These are phyloP conservation scores for Cheilosia pagana DNA, from an alignment of 2,888 invertebrate genomes.

Conservation along the genomic window DNA sequence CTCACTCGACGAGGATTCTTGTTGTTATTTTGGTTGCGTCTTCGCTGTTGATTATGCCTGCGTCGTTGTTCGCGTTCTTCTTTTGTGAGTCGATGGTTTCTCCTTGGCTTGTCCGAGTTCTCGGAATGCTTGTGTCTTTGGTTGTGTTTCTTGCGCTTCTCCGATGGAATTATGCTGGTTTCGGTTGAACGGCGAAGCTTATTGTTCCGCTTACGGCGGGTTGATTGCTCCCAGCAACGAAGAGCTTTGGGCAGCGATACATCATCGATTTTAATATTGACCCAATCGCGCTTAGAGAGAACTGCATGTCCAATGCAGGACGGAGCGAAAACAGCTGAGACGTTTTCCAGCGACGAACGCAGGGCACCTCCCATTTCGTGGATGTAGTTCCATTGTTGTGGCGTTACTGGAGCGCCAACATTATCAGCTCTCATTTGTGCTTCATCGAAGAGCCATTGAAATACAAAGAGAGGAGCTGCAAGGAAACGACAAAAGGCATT, in stretches of 20 bases:
- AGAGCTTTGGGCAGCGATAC: conserved; percentile 93
- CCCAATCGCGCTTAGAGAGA: conserved; percentile 94
- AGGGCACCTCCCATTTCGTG: conserved; percentile 94
- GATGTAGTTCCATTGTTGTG: conserved; percentile 96
- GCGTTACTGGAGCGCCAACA: conserved; percentile 93
- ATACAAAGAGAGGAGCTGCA: conserved; percentile 93
- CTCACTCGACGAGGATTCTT: conserved; percentile 57
- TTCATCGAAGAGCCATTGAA: conserved; percentile 97
- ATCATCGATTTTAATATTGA: conserved; percentile 92
- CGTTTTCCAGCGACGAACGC: conserved; percentile 91
- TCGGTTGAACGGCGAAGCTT: conserved; percentile 80
- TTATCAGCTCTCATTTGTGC: conserved; percentile 97
- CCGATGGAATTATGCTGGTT: conserved; percentile 76
- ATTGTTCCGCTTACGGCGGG: conserved; percentile 80
- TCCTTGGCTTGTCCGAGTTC: conserved; percentile 43
- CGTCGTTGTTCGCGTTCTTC: conserved; percentile 75
- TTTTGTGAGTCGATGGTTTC: conserved; percentile 57
- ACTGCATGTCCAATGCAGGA: conserved; percentile 97
- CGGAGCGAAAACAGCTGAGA: conserved; percentile 95
- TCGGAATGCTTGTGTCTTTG: conserved; percentile 76
- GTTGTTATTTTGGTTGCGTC: conserved; percentile 78
- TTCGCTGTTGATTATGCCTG: conserved; percentile 77
- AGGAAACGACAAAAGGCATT: conserved; percentile 77
- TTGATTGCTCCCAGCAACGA: conserved; percentile 92
- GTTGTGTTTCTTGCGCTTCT: conserved; percentile 74